Evolutionary conservation across 2,113 vertebrate genomes (phyloP), one percentile per base, ranked within the genome.

Genomic region (Holacanthus passer): DNA sequence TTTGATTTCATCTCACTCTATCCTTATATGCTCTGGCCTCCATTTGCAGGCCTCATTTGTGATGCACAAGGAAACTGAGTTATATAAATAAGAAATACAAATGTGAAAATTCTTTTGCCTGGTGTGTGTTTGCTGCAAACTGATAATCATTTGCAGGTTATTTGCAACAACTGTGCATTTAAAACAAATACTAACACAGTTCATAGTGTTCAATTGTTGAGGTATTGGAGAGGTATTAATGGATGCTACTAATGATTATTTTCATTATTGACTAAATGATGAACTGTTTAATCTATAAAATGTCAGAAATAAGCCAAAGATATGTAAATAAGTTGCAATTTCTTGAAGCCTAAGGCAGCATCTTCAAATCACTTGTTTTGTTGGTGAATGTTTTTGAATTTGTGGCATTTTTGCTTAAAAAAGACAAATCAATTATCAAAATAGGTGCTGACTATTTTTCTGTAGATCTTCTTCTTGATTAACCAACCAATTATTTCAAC

Each of bases 1-100:
- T 77, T 86, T 53, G 67, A 79, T 81, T 81, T 77, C 20, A 66
- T 73, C 77, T 72, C 58, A 60, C 64, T 87, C 39, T 73, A 14
- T 32, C 47, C 77, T 29, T 71, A 52, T 14, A 31, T 55, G 22
- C 53, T 47, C 5, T 22, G 41, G 20, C 60, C 59, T 84, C 47
- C 53, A 19, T 39, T 50, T 83, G 52, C 58, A 41, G 37, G 55
- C 7, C 31, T 6, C 7, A 39, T 63, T 43, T 69, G 4, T 32
- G 35, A 45, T 32, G 32, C 24, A 27, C 14, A 43, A 35, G 29
- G 11, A 43, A 20, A 74, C 8, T 22, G 13, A 45, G 39, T 43
- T 77, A n/a, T 4, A 16, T 5, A 52, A 56, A 67, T 24, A 7
- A 6, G 47, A 72, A 72, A 66, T 20, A 12, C 4, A 59, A 20